Evolutionary conservation across 2,888 invertebrate species (phyloP).

Genomic region (Tinea trinotella): DNA sequence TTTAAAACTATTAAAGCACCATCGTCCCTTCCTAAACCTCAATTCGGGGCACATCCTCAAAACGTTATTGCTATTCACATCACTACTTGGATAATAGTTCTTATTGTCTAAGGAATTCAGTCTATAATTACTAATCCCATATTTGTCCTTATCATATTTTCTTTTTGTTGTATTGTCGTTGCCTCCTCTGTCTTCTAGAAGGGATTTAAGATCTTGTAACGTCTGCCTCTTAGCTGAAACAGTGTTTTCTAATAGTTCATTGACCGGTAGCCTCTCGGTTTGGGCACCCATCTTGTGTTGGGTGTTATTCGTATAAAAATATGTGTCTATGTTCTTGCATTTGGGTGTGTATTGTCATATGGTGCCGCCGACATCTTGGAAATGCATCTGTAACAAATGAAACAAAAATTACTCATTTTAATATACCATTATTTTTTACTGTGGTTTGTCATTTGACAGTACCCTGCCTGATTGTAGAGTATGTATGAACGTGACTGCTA

Average conservation of each 20-base stretch:
- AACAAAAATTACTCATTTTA: slow-evolving; percentile 19
- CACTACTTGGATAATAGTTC: slow-evolving; percentile 36
- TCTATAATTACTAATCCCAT: slow-evolving; percentile 41
- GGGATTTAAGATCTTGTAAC: slow-evolving; percentile 55
- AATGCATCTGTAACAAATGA: slow-evolving; percentile 55
- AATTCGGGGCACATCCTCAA: slow-evolving; percentile 11
- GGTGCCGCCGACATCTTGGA: slow-evolving; percentile 38
- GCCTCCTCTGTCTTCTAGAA: slow-evolving; percentile 62
- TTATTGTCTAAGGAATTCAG: slow-evolving; percentile 39
- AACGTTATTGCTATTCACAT: slow-evolving; percentile 29
- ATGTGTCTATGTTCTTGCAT: background rate
- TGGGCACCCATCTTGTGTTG: slow-evolving; percentile 35
- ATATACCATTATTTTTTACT: too few relatives aligned
- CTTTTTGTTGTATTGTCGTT: slow-evolving; percentile 22
- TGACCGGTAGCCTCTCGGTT: slow-evolving; percentile 17
- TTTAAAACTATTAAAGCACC: slow-evolving; percentile 60
- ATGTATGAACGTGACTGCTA: too few relatives aligned
- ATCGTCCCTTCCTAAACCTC: slow-evolving; percentile 33
- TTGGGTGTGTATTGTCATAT: background rate
- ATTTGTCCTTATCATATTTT: slow-evolving; percentile 31
- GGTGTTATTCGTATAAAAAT: slow-evolving; percentile 22
- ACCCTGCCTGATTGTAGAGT: too few relatives aligned
- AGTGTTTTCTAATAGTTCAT: slow-evolving; percentile 44
- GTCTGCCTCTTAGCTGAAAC: slow-evolving; percentile 44
- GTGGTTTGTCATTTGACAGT: too few relatives aligned